Evolutionary conservation across 2,113 vertebrate species (phyloP).

Genomic region (Pluvialis apricaria): DNA sequence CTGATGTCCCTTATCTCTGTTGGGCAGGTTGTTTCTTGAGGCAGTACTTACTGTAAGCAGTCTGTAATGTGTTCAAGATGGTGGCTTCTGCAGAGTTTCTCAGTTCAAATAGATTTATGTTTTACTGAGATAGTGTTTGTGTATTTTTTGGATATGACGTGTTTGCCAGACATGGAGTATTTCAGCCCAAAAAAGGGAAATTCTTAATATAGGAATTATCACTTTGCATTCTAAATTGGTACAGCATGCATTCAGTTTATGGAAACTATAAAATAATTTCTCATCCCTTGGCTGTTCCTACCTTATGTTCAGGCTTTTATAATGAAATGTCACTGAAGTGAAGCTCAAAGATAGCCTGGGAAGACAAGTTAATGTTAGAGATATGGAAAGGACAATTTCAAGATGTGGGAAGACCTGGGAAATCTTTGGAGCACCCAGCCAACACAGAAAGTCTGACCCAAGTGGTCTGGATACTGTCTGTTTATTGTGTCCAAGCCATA

Average conservation of each 20-base stretch:
- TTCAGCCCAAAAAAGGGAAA: neutral
- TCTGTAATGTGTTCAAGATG: neutral
- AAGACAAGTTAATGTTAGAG: neutral
- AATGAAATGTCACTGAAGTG: neutral
- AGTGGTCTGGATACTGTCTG: neutral
- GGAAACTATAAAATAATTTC: neutral
- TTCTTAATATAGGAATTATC: neutral
- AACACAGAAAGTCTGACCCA: neutral
- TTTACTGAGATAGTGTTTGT: neutral
- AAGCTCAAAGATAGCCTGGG: neutral
- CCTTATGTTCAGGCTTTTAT: neutral
- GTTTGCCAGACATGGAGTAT: neutral
- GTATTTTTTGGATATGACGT: neutral
- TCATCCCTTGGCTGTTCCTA: neutral
- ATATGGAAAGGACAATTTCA: neutral
- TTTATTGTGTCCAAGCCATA: neutral
- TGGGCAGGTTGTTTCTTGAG: neutral
- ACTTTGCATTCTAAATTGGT: neutral
- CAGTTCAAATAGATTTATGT: conserved; percentile 9
- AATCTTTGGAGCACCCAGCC: neutral
- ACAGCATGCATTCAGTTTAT: neutral
- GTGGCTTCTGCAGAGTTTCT: neutral
- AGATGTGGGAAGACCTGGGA: neutral
- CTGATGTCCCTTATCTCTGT: conserved; percentile 17
- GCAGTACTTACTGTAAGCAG: neutral